Percentiles rank a stretch among this genome's conserved stretches.
Conservation (phyloP, 2,113 vertebrate species). For the Erythrocercus mccallii region DNA sequence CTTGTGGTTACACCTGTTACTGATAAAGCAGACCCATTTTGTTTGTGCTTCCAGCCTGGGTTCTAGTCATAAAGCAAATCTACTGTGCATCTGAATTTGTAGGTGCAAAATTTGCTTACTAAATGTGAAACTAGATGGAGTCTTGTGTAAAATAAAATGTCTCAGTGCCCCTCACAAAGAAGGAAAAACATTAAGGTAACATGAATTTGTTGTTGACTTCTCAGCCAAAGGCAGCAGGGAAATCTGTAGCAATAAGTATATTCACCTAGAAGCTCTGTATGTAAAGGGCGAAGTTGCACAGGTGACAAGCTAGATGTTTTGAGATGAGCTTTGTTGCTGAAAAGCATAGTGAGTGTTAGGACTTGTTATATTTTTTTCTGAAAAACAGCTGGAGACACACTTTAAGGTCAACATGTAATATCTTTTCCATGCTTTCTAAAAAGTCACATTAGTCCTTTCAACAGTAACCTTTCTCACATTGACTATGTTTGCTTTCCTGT, state of each 20-base stretch:
- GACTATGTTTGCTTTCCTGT: slow-evolving; percentile 54
- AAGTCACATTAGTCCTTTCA: slow-evolving; percentile 24
- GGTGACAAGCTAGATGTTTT: slow-evolving; percentile 38
- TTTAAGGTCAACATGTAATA: slow-evolving; percentile 31
- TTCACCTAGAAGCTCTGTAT: background rate
- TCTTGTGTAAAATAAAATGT: background rate
- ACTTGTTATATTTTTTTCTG: background rate
- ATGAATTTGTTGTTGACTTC: background rate
- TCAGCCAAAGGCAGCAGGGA: background rate
- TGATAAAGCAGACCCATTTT: background rate
- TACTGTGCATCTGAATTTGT: background rate
- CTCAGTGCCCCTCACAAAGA: background rate
- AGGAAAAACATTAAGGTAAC: background rate
- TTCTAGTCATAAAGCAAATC: background rate
- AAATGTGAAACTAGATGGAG: background rate
- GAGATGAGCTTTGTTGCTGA: slow-evolving; percentile 28
- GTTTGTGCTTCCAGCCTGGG: background rate
- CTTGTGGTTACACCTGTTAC: background rate
- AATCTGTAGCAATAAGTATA: background rate
- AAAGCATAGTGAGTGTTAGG: slow-evolving; percentile 9
- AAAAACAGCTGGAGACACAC: background rate
- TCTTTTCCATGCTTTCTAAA: slow-evolving; percentile 18
- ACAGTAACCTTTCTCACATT: slow-evolving; percentile 62
- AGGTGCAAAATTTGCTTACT: background rate
- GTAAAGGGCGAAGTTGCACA: slow-evolving; percentile 50